Percentiles rank a stretch among this genome's conserved stretches.
Evolutionary conservation across 2,113 vertebrate genomes (phyloP).

Genomic region (Strigops habroptila): DNA sequence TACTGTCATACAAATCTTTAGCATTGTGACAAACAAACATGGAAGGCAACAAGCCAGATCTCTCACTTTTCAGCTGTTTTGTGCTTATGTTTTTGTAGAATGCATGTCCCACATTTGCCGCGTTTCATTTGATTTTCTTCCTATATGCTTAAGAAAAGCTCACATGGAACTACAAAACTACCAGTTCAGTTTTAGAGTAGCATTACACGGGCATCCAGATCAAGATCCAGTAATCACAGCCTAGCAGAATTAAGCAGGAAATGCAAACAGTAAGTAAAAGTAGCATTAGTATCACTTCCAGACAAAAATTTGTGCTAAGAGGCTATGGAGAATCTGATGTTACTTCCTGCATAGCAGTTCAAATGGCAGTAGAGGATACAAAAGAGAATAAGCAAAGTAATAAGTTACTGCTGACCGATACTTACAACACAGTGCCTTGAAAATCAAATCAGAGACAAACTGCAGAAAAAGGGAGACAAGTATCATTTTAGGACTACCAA

Average conservation of each 20-base stretch:
- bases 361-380: neutral
- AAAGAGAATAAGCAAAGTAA: neutral
- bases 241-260: neutral
- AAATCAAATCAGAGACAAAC: slow-evolving; percentile 37
- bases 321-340: neutral
- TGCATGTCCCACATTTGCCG: neutral
- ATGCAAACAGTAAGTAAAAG: neutral
- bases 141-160: neutral
- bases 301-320: neutral
- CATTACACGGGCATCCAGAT: neutral
- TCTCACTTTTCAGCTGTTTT: neutral
- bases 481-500: neutral
- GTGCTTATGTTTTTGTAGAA: neutral
- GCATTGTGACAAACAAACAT: neutral
- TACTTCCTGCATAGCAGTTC: neutral
- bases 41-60: neutral
- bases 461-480: neutral
- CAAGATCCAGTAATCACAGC: neutral
- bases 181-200: neutral
- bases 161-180: neutral
- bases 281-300: neutral
- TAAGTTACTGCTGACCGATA: neutral
- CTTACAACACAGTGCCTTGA: slow-evolving; percentile 5
- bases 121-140: neutral
- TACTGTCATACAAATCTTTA: neutral